Evolutionary conservation across 2,113 vertebrate species (phyloP), one percentile per base, ranked within the genome.

Genomic region (Recurvirostra avosetta): DNA sequence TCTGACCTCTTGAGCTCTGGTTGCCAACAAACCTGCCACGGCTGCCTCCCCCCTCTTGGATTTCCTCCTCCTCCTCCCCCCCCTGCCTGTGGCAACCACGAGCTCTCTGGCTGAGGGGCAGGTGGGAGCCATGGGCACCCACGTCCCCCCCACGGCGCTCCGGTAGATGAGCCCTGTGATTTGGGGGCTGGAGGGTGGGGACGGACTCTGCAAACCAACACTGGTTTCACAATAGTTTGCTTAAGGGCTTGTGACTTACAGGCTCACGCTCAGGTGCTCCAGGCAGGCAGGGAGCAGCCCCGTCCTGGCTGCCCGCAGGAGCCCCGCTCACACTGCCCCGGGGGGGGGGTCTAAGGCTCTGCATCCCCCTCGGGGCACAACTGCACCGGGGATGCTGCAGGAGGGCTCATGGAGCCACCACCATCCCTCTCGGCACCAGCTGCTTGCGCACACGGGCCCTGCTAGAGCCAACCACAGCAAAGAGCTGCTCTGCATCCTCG

Each of bases 221-320:
- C 1, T 16, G 27, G 47, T 97, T 97, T 78, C 94, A 67, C 95
- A 96, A 96, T 34, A 56, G 90, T 95, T 96, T 96, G 88, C 75
- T 94, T 11, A 90, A 92, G 72, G 82, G 72, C 92, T 96, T 86
- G 86, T 96, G 92, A 92, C 89, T 91, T 49, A 11, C 1, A 19
- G 75, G 67, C 59, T 80, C 29, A 6, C 3, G 55, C 95, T 94
- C 90, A 70, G 94, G 96, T 93, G 96, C 93, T 93, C 8, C 21
- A 8, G 70, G 65, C 36, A 21, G 55, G 50, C 16, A 2, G 23
- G 71, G 72, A 90, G 50, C 75, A 90, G 92, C 70, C 61, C 38
- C 11, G 43, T 29, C 56, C 71, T 5, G 8, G 53, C 77, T 87
- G 61, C 61, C 63, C 34, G 3, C 65, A 5, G 49, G 40, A 86